phyloP scores from a whole-genome alignment of 2,888 invertebrate genomes.

The Teleiodes luculella region DNA sequence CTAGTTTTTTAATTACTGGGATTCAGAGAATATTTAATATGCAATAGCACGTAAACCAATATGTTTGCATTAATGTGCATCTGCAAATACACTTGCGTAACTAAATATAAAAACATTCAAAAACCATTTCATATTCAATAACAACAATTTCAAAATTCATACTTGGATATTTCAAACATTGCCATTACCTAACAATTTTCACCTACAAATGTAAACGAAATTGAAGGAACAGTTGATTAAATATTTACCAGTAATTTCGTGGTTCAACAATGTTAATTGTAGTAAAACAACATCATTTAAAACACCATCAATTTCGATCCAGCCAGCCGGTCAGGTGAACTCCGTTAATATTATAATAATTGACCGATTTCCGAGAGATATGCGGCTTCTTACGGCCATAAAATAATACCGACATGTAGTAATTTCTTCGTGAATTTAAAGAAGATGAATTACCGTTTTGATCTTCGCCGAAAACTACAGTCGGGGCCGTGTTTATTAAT shows the following conservation, averaged over 20 bases:
- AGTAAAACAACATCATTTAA: slow-evolving; percentile 2
- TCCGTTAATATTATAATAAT: slow-evolving; percentile 11
- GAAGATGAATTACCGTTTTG: slow-evolving; percentile 1
- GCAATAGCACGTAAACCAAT: too few relatives aligned
- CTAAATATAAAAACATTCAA: too few relatives aligned
- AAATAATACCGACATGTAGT: background rate
- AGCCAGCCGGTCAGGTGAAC: background rate
- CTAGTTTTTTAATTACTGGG: too few relatives aligned
- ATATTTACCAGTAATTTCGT: background rate
- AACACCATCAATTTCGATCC: slow-evolving; percentile 8
- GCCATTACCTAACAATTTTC: too few relatives aligned
- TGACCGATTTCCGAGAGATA: slow-evolving; percentile 5
- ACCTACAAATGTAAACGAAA: background rate
- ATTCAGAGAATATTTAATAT: too few relatives aligned
- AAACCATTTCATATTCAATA: too few relatives aligned
- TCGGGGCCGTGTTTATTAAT: background rate
- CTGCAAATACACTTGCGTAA: too few relatives aligned
- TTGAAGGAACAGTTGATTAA: background rate
- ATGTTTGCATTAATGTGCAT: too few relatives aligned
- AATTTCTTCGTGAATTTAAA: slow-evolving; percentile 5
- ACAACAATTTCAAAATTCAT: too few relatives aligned
- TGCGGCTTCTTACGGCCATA: slow-evolving; percentile 4
- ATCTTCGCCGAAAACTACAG: slow-evolving; percentile 5
- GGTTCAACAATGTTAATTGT: slow-evolving; percentile 4
- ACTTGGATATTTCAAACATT: too few relatives aligned